Evolutionary conservation across 92 coral and sea anemone species (phyloP), one percentile per base, ranked within the genome.

Genomic region (Pocillopora grandis): DNA sequence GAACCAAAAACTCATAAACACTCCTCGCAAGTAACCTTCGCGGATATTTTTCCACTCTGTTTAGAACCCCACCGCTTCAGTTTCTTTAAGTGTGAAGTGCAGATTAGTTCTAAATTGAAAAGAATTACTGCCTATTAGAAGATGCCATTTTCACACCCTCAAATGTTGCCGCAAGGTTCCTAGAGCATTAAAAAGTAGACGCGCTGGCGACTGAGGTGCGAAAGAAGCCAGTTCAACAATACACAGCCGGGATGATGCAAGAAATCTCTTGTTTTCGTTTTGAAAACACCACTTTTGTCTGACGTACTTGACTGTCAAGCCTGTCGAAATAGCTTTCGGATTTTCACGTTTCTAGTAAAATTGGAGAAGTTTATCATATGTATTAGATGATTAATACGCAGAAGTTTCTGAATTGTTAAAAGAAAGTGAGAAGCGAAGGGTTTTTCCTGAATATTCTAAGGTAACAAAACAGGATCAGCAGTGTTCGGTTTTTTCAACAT

Each of bases 121-220:
- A 78, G 87, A 72, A 86, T 83, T 86, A 82, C 69, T 84, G 66
- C 76, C 87, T 79, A 83, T 90, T 86, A 84, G 81, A 85, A 75
- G 76, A 68, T 87, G 81, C 78, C 71, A 76, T 81, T 81, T 92
- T 92, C 93, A 90, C 95, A 92, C 95, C 91, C 90, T 90, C 81
- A 87, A 89, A 87, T 71, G 76, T 76, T 86, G 76, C 83, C 76
- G 70, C 87, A 85, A 85, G 86, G 74, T 72, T 73, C 31, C 65
- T 23, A 55, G 31, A 55, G 80, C 73, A 72, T 73, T 48, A 60
- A 83, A 62, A 56, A 21, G 73, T 74, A 83, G 86, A 83, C 86
- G 75, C 18, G 19, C 52, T 83, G 86, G 80, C 86, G 71, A 62
- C 86, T 12, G 80, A 83, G 86, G 86, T 83, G 86, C 48, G 86